These are phyloP conservation scores for Stegana nigrithorax DNA, from an alignment of 2,888 invertebrate genomes.

Conservation along the genomic window DNA sequence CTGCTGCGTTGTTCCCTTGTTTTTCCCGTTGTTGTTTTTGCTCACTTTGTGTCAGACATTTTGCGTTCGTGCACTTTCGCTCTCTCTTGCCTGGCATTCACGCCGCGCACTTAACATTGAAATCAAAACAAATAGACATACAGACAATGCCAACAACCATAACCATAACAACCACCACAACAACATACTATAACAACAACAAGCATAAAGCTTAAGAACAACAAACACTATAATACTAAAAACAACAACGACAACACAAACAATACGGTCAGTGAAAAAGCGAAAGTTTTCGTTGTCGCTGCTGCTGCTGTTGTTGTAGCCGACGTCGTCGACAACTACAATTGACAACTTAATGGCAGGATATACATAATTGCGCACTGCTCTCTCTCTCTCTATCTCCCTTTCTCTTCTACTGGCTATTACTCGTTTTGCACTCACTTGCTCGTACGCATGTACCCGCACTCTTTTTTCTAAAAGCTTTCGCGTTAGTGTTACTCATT, in stretches of 20 bases:
- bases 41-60: constrained; percentile 30
- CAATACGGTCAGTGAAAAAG: constrained; percentile 4
- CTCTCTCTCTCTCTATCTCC: no score
- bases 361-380: no score
- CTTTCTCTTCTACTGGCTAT: no score
- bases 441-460: no score
- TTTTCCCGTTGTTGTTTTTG: constrained; percentile 21
- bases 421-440: no score
- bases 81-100: constrained; percentile 22
- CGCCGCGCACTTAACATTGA: constrained; percentile 52
- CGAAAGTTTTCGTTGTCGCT: constrained; percentile 9
- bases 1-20: neutral
- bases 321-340: constrained; percentile 10
- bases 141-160: neutral
- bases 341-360: constrained; percentile 25
- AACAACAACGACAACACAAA: neutral
- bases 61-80: constrained; percentile 31
- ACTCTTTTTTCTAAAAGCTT: no score
- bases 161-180: neutral
- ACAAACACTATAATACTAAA: no score
- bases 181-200: neutral
- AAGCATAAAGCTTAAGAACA: neutral
- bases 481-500: no score
- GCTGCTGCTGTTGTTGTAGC: no score
- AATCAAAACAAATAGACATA: no score